These are phyloP conservation scores for Chromis chromis DNA, from an alignment of 2,797 vertebrate species.

Conservation along the genomic window DNA sequence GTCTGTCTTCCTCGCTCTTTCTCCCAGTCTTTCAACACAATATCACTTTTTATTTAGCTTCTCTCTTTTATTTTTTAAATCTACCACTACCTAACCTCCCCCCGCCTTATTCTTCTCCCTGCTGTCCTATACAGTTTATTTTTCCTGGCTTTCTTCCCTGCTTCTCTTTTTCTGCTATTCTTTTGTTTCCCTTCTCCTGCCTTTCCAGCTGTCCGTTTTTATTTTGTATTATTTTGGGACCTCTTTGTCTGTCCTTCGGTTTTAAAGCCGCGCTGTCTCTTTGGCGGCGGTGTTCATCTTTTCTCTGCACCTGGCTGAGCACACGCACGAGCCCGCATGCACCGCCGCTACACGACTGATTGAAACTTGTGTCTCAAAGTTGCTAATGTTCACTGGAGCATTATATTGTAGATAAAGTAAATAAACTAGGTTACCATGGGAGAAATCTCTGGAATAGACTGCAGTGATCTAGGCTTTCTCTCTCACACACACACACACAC, in stretches of 20 bases:
- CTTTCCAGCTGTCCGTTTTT: conserved; percentile 57
- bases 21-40: conserved; percentile 38
- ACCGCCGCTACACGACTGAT: conserved; percentile 86
- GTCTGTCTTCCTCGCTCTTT: conserved; percentile 40
- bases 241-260: conserved; percentile 68
- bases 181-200: conserved; percentile 43
- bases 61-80: conserved; percentile 54
- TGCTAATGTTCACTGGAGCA: conserved; percentile 95
- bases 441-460: conserved; percentile 92
- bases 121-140: conserved; percentile 58
- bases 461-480: conserved; percentile 85
- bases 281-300: conserved; percentile 71
- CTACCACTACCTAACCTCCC: conserved; percentile 23
- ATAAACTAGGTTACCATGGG: conserved; percentile 94
- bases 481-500: conserved; percentile 40
- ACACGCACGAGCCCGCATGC: conserved; percentile 54
- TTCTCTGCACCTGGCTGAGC: conserved; percentile 77
- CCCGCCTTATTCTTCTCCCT: conserved; percentile 20
- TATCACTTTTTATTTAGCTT: conserved; percentile 53
- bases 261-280: conserved; percentile 56
- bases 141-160: conserved; percentile 50
- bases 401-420: conserved; percentile 99
- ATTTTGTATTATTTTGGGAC: conserved; percentile 73
- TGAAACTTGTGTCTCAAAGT: conserved; percentile 93
- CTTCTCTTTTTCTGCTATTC: conserved; percentile 41